Base-by-base conservation (phyloP, 2,113 vertebrate species). In the Oncorhynchus keta region DNA sequence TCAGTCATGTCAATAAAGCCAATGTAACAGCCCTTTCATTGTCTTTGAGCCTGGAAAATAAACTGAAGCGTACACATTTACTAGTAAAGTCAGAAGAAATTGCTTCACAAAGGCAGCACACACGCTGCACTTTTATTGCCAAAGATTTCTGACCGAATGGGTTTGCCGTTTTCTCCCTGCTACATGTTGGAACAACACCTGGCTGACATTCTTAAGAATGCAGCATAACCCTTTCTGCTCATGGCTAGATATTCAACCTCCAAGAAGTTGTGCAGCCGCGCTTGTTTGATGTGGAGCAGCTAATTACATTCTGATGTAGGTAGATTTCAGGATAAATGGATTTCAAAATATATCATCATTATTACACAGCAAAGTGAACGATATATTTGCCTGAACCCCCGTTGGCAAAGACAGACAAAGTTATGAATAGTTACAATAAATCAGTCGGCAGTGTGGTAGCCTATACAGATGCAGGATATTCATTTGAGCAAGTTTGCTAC, bases 301-400 rank as follows among this genome's bases (percentile, higher is more conserved):
- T 68, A 68, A 68, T 68, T 68, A 35, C 18, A 68, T 39, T 39
- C 14, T 20, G 67, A 32, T 68, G 67, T 68, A 68, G 32, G 67
- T 68, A 68, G 18, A 39, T 68, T 32, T 35, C 26, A 20, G 9
- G 20, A 68, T 18, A 11, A 30, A 67, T 67, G 30, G 3, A 68
- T 68, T 68, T 68, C 67, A 35, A 68, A 68, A 67, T 16, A 30
- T 35, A 68, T 68, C 30, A 68, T 68, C 67, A 68, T 68, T 68
- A 68, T 68, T 68, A 35, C 67, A 20, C 30, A 68, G 67, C 18
- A 35, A 68, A 68, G 67, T 68, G 30, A 39, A 67, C 12, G 32
- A 14, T 16, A 20, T 68, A 68, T 68, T 68, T 39, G 20, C 67
- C 16, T 16, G 16, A 35, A 32, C 67, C 18, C 32, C 32, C 18